These are phyloP conservation scores for Enchytraeus crypticus DNA, from an alignment of 2,888 invertebrate genomes.

Conservation along the genomic window DNA sequence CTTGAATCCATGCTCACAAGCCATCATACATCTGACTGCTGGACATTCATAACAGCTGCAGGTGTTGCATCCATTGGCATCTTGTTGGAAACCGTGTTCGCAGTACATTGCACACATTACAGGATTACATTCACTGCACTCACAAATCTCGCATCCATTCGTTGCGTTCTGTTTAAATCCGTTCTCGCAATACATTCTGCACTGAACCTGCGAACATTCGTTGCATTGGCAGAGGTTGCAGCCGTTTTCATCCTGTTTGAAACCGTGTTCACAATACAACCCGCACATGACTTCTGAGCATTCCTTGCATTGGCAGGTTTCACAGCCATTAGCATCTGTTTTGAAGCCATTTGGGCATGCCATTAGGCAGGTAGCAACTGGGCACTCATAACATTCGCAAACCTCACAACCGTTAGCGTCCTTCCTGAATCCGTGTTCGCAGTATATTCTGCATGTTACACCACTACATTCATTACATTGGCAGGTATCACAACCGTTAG, in stretches of 20 bases:
- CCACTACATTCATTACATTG: constrained; percentile 15
- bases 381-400: constrained; percentile 16
- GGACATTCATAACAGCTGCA: constrained; percentile 11
- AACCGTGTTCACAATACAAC: constrained; percentile 1
- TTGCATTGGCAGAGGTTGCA: constrained; percentile 9
- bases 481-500: constrained; percentile 21
- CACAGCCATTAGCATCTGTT: constrained; percentile 3
- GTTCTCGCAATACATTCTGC: background rate
- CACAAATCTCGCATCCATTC: constrained; percentile 8
- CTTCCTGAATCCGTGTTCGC: constrained; percentile 16
- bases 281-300: background rate
- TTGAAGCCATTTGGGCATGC: constrained; percentile 19
- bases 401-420: constrained; percentile 20
- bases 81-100: constrained; percentile 16
- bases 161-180: background rate
- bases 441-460: constrained; percentile 16
- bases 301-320: constrained; percentile 6
- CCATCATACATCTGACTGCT: background rate
- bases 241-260: constrained; percentile 5
- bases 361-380: constrained; percentile 4
- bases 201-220: background rate
- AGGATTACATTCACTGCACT: constrained; percentile 2
- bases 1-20: constrained; percentile 10
- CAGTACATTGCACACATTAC: constrained; percentile 18
- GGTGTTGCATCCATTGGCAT: constrained; percentile 17